Evolutionary conservation across 2,113 vertebrate genomes (phyloP).

Genomic region (Tyrannus savana): DNA sequence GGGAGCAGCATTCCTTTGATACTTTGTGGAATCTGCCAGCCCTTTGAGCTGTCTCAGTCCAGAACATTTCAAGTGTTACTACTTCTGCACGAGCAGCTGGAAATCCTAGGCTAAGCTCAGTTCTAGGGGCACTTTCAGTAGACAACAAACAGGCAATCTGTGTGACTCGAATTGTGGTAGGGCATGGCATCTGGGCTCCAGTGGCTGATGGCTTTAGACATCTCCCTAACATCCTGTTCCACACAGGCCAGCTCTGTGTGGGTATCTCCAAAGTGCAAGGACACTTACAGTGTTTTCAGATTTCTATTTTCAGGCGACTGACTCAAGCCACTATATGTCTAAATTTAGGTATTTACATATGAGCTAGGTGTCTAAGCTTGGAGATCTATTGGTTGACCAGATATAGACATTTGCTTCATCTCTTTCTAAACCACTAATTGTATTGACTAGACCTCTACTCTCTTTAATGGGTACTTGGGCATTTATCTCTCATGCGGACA

Average conservation of each 20-base stretch:
- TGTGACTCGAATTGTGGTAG: background rate
- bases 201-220: background rate
- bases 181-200: background rate
- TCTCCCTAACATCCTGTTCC: background rate
- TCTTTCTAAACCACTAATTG: slow-evolving; percentile 52
- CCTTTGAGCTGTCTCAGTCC: background rate
- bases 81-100: background rate
- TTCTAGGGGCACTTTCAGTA: background rate
- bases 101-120: background rate
- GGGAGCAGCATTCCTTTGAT: background rate
- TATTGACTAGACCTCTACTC: slow-evolving; percentile 37
- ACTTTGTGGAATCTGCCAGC: background rate
- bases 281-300: background rate
- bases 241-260: accelerated
- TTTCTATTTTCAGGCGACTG: slow-evolving; percentile 45
- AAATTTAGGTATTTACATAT: slow-evolving; percentile 42
- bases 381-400: slow-evolving; percentile 23
- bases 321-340: slow-evolving; percentile 19
- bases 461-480: slow-evolving; percentile 11
- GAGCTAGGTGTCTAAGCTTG: background rate
- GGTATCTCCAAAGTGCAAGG: background rate
- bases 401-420: slow-evolving; percentile 47
- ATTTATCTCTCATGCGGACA: background rate
- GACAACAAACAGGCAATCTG: background rate
- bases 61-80: background rate